Evolutionary conservation across 2,888 invertebrate genomes (phyloP).

Genomic region (Diarsia mendica): DNA sequence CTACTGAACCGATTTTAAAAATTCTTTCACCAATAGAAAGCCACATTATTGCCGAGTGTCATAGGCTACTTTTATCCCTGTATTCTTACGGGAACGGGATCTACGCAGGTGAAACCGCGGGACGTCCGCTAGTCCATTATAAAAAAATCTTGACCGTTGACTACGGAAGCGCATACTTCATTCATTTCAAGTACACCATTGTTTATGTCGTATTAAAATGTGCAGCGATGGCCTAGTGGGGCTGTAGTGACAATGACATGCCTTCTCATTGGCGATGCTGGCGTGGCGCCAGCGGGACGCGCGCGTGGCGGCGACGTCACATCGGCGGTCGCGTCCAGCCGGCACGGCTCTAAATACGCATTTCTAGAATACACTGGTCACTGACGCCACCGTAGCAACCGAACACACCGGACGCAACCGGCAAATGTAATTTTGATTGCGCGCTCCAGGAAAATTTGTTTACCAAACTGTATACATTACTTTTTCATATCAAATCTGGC

Average conservation of each 20-base stretch:
- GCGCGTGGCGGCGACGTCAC: constrained; percentile 71
- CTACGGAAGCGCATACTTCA: constrained; percentile 67
- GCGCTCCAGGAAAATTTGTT: constrained; percentile 40
- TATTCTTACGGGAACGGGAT: no score
- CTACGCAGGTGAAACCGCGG: no score
- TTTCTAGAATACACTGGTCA: constrained; percentile 72
- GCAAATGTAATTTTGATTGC: constrained; percentile 35
- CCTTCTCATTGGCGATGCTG: constrained; percentile 75
- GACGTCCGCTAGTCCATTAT: no score
- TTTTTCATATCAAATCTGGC: constrained; percentile 7
- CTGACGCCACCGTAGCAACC: constrained; percentile 76
- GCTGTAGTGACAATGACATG: constrained; percentile 78
- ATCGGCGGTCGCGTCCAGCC: constrained; percentile 52
- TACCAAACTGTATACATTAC: constrained; percentile 13
- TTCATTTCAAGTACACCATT: constrained; percentile 68
- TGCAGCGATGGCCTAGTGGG: constrained; percentile 71
- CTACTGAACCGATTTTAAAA: no score
- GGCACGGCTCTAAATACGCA: constrained; percentile 61
- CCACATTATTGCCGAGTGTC: no score
- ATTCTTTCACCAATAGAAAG: no score
- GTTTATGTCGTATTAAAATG: constrained; percentile 69
- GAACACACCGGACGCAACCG: constrained; percentile 42
- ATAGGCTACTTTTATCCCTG: no score
- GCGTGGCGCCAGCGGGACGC: constrained; percentile 77
- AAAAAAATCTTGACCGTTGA: constrained; percentile 38